A percentile compares a stretch with the other conserved stretches of the same genome.
Conservation (phyloP, 2,797 vertebrate species). For the Spinus pinus region DNA sequence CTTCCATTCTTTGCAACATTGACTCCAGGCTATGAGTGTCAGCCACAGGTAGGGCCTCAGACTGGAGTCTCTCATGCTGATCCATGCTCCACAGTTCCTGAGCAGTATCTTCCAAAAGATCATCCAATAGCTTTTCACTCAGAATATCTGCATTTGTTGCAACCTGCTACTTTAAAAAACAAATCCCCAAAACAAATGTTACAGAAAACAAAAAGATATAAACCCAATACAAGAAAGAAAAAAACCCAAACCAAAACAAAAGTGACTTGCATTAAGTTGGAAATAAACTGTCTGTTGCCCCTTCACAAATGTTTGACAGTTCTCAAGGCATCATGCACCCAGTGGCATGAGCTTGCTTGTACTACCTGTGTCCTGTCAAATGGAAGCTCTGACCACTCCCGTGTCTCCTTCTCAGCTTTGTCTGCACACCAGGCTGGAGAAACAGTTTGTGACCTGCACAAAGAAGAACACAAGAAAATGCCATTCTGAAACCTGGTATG, state of each 20-base stretch:
- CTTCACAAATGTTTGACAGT: not conserved
- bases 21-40: constrained; percentile 78
- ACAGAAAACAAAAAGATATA: not conserved
- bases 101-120: constrained; percentile 75
- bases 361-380: constrained; percentile 80
- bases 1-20: constrained; percentile 93
- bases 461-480: not conserved
- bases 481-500: not conserved
- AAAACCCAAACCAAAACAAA: not conserved
- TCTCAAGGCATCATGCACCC: not conserved
- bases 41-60: constrained; percentile 19
- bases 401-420: constrained; percentile 69
- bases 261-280: not conserved
- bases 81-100: constrained; percentile 58
- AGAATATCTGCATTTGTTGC: constrained; percentile 61
- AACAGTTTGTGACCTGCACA: constrained; percentile 68
- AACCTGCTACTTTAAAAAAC: constrained; percentile 58
- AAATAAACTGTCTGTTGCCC: not conserved
- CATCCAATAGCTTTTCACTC: constrained; percentile 71
- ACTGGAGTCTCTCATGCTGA: constrained; percentile 53
- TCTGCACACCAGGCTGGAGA: constrained; percentile 75
- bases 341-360: not conserved
- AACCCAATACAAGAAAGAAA: not conserved
- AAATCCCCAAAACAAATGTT: not conserved
- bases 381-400: constrained; percentile 73